Base-by-base conservation (phyloP, 2,888 invertebrate genomes). In the Eupithecia subfuscata region DNA sequence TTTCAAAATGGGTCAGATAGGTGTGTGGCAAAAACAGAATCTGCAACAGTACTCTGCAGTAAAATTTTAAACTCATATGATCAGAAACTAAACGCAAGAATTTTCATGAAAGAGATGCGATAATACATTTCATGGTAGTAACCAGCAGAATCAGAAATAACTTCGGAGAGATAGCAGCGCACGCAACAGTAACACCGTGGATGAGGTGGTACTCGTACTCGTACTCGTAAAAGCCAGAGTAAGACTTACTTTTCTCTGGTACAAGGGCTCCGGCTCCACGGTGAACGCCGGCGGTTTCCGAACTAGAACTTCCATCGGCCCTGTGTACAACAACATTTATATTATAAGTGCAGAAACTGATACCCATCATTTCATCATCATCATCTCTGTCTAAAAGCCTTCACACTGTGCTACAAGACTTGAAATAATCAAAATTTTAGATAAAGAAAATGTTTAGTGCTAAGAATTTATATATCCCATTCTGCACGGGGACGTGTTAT, bases 231-330 rank as follows among this genome's bases (percentile, higher is more conserved):
- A 48, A 18, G 18, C 7, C 18, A n/a, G 12, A 43, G 43, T 43
- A 9, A 64, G 40, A 81, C 80, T 84, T 83, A 93, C 95, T 93
- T 98, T 98, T 86, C 97, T 96, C 94, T 98, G 98, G 95, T 99
- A 99, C 93, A 98, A 96, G 71, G 97, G 96, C 88, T 98, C 97
- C 12, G 99, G 99, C 91, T 98, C 98, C 73, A 98, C 95, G 56
- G 97, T 97, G 91, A 99, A 99, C 74, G 97, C 96, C 5, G 99
- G 99, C 60, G 99, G 99, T 91, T 99, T 99, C 88, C 98, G 96
- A 45, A 98, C 98, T 86, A 98, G 95, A 71, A 98, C 98, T 92
- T 97, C 97, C 96, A 96, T 96, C 60, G 96, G 95, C 82, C 96
- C 96, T 95, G 87, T 34, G 83, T 79, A 76, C 70, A 40, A 76